These are phyloP conservation scores for Sebastes melanostomus DNA, from an alignment of 2,797 vertebrate genomes.

Conservation along the genomic window DNA sequence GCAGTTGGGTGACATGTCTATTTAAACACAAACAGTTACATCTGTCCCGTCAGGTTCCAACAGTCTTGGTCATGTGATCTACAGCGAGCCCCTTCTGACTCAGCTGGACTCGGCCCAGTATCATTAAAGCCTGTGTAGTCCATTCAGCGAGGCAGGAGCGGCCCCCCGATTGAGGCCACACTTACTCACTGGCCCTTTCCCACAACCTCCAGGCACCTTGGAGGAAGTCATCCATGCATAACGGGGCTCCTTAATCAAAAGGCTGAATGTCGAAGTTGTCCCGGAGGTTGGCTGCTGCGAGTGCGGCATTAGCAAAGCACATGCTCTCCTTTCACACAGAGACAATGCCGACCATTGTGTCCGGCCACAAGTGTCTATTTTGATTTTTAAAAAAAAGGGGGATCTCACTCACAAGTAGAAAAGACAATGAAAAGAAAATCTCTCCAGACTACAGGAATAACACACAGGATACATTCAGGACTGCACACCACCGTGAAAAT, in stretches of 20 bases:
- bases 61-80: constrained; percentile 31
- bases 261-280: constrained; percentile 86
- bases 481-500: constrained; percentile 24
- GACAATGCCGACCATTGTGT: constrained; percentile 87
- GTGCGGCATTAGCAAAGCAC: constrained; percentile 85
- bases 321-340: constrained; percentile 83
- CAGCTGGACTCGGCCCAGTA: constrained; percentile 41
- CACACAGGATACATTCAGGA: constrained; percentile 44
- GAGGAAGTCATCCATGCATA: constrained; percentile 90
- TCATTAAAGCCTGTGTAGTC: constrained; percentile 50
- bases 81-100: constrained; percentile 4
- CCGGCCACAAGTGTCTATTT: constrained; percentile 79
- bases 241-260: constrained; percentile 89
- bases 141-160: constrained; percentile 45
- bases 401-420: constrained; percentile 63
- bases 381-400: constrained; percentile 52
- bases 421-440: constrained; percentile 67
- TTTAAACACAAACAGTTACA: neutral
- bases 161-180: constrained; percentile 64
- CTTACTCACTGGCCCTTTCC: constrained; percentile 77
- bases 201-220: constrained; percentile 85
- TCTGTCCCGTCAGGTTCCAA: neutral
- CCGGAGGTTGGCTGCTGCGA: constrained; percentile 84
- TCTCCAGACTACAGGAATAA: constrained; percentile 19
- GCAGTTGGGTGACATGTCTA: neutral